Evolutionary conservation across 92 coral and sea anemone genomes (phyloP), one percentile per base, ranked within the genome.

Genomic region (Actinostola sp.): DNA sequence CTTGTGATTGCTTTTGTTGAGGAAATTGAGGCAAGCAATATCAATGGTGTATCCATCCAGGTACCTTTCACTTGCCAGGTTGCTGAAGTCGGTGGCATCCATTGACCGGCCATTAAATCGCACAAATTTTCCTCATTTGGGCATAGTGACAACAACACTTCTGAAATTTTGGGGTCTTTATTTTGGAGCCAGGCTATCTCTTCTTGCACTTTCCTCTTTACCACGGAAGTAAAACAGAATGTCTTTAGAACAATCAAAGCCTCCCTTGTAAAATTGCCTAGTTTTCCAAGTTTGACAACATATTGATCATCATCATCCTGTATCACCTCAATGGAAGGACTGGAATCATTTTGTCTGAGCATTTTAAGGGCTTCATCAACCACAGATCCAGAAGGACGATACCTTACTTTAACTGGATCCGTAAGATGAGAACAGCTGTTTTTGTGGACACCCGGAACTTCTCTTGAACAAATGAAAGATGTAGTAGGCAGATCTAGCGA

Each of bases 11-110:
- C 34, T 66, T 42, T 3, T 11, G 6, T 66, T 17, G 20, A 44
- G 55, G 27, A 39, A 66, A 20, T 39, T 39, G 17, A 43, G 24
- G 15, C 2, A 43, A n/a, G 54, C 25, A 29, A 66, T 29, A 38
- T 66, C 39, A 9, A 66, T 66, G 56, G 16, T 19, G 56, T 39
- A 66, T 16, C 72, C 72, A 42, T 66, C 72, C 28, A 66, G 11
- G 72, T 66, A 66, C 35, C 56, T 4, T 36, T 36, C 42, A 36
- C 42, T 11, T 4, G 42, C 42, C 4, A 36, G 42, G 11, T 36
- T 36, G 11, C 42, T 36, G 42, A 36, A 36, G 11, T 36, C 35
- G 10, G 24, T 55, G 4, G 72, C 72, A 42, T 66, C 72, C 53
- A 66, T 15, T 23, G 35, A 66, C 15, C 53, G 14, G 72, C 24